Conservation (phyloP, 2,888 invertebrate species). For the Hirtodrosophila duncani region DNA sequence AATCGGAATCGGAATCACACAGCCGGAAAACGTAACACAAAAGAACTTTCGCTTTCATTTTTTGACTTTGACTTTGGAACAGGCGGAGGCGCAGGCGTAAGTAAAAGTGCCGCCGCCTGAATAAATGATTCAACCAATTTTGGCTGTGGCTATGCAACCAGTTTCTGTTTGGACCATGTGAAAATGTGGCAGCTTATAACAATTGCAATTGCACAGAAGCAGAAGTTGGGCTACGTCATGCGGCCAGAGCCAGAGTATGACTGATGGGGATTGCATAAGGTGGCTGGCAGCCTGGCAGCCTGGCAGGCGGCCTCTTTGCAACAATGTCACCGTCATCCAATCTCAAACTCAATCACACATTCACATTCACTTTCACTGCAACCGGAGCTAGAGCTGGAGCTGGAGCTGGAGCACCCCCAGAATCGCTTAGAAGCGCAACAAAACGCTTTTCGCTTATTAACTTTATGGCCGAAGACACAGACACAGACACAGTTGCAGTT, state of each 20-base stretch:
- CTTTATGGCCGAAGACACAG: conserved; percentile 12
- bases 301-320: conserved; percentile 7
- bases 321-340: conserved; percentile 49
- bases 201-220: too few relatives aligned
- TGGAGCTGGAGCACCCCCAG: conserved; percentile 19
- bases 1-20: conserved; percentile 51
- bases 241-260: too few relatives aligned
- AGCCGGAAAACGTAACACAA: conserved; percentile 50
- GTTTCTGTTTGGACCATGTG: conserved; percentile 35
- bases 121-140: conserved; percentile 68
- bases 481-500: background rate
- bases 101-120: conserved; percentile 57
- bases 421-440: conserved; percentile 60
- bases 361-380: conserved; percentile 51
- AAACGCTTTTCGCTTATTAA: conserved; percentile 43
- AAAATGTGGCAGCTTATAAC: conserved; percentile 34
- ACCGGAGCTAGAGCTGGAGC: conserved; percentile 9
- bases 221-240: conserved; percentile 52
- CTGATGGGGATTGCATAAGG: conserved; percentile 62
- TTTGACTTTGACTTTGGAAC: conserved; percentile 13
- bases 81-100: conserved; percentile 26
- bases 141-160: conserved; percentile 68
- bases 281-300: background rate
- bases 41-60: conserved; percentile 70
- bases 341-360: conserved; percentile 1